A percentile compares a stretch with the other conserved stretches of the same genome.
Conservation (phyloP, 2,888 invertebrate genomes). For the Tetragnatha montana region DNA sequence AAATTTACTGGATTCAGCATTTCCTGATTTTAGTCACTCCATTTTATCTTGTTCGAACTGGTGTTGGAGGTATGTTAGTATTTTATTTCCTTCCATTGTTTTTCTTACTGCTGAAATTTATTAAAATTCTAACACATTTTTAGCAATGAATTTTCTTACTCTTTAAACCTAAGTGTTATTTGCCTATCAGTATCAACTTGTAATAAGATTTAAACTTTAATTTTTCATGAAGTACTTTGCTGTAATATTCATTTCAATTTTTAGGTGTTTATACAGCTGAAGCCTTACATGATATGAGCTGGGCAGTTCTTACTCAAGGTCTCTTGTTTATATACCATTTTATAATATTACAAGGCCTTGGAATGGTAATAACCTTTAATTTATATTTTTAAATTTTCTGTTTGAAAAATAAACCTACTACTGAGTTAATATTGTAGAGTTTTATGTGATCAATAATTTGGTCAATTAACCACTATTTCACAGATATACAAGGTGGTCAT, state of each 20-base stretch:
- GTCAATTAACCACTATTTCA: no score
- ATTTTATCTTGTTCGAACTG: constrained; percentile 86
- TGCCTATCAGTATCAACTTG: background rate
- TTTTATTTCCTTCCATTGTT: background rate
- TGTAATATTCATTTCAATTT: constrained; percentile 71
- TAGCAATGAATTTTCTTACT: background rate
- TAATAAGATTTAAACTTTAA: background rate
- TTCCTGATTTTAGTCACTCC: constrained; percentile 95
- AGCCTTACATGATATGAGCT: constrained; percentile 84
- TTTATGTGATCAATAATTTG: no score
- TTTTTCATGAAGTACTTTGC: background rate
- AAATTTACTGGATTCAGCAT: constrained; percentile 97
- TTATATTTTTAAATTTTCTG: background rate
- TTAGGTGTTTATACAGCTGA: constrained; percentile 89
- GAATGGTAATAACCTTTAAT: constrained; percentile 79
- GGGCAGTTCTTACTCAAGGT: constrained; percentile 87
- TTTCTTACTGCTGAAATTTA: background rate
- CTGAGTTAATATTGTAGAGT: no score
- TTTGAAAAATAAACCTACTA: no score
- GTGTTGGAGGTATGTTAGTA: constrained; percentile 83
- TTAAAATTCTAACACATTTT: background rate
- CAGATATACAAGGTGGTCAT: no score
- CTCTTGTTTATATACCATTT: constrained; percentile 90
- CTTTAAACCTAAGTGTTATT: background rate
- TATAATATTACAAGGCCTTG: constrained; percentile 83